Evolutionary conservation across 2,797 vertebrate species (phyloP).

Genomic region (Hydrophis major): DNA sequence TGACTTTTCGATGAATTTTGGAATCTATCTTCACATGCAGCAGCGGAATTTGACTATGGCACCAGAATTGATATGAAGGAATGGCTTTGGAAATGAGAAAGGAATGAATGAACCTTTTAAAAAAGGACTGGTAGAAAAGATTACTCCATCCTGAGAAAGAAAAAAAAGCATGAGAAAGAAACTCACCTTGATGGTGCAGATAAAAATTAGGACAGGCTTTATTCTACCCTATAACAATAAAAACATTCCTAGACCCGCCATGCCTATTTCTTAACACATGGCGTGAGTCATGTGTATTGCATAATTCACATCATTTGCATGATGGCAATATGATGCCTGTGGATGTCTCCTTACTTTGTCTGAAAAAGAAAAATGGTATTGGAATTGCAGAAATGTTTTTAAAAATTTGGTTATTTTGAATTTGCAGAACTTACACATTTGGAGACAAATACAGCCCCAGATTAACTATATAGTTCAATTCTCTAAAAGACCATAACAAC

Average conservation of each 20-base stretch:
- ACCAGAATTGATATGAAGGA: not conserved
- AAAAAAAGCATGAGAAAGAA: not conserved
- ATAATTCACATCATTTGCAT: not conserved
- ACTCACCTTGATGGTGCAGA: not conserved
- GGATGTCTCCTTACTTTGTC: conserved; percentile 10
- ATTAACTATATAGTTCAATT: not conserved
- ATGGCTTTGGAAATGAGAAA: not conserved
- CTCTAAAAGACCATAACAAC: not conserved
- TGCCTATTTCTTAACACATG: not conserved
- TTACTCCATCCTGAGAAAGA: not conserved
- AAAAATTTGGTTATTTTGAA: conserved; percentile 22
- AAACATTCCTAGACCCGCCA: not conserved
- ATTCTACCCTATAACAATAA: not conserved
- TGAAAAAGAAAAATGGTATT: conserved; percentile 56
- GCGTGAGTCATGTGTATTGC: not conserved
- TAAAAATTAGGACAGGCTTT: not conserved
- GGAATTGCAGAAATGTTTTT: conserved; percentile 43
- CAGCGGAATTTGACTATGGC: not conserved
- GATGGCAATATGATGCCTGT: not conserved
- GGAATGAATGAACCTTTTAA: not conserved
- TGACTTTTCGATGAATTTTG: not conserved
- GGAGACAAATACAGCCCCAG: not conserved
- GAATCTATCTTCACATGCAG: not conserved
- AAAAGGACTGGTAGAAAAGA: not conserved
- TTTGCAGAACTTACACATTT: not conserved